Evolutionary conservation across 2,113 vertebrate genomes (phyloP), one percentile per base, ranked within the genome.

Genomic region (Colaptes auratus): DNA sequence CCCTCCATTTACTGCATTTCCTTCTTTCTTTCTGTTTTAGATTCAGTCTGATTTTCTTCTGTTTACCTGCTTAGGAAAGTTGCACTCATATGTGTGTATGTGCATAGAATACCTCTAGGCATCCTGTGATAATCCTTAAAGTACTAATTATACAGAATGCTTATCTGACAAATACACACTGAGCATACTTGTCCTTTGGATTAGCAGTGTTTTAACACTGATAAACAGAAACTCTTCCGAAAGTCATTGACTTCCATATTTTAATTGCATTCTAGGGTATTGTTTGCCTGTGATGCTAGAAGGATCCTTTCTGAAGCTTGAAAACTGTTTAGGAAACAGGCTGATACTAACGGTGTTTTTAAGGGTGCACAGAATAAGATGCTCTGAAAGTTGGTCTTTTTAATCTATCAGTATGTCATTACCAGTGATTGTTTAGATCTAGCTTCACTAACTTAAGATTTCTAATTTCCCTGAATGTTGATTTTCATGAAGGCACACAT

Each of bases 201-300:
- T 97, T 97, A 96, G 91, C 53, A 96, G 72, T 87, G 89, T 82
- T 97, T 92, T 95, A 97, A 96, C 91, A 88, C 59, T 82, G 95
- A 97, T 97, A 97, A 98, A 97, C 88, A 97, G 76, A 96, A 97
- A 96, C 73, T 94, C 65, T 96, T 97, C 92, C 91, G 96, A 94
- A 58, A 97, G 76, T 94, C 97, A 95, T 58, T 96, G 94, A 94
- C 80, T 98, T 95, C 71, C 73, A 91, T 96, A 97, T 96, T 97
- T 94, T 97, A 98, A 97, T 97, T 98, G 82, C 58, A 72, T 92
- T 97, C 96, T 84, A 73, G 70, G 96, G 70, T 74, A 91, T 95
- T 97, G 84, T 95, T 94, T 95, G n/a, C 16, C 24, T 46, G 72
- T 88, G 94, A 92, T 88, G 88, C 76, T 94, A 44, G 84, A 96